phyloP scores from a whole-genome alignment of 2,888 invertebrate genomes.

The Danaus chrysippus region DNA sequence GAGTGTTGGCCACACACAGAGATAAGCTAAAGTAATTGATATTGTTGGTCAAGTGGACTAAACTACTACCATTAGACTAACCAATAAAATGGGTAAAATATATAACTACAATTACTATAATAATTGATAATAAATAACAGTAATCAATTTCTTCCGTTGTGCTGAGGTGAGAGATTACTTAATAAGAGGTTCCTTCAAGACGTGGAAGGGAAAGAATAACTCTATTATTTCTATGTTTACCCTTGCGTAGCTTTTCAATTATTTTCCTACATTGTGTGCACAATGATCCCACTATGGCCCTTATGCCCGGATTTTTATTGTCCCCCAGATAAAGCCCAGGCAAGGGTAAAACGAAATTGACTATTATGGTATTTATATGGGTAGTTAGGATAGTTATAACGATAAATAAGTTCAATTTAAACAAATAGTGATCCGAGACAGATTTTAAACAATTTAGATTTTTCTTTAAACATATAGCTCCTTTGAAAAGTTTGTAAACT shows the following conservation, averaged over 20 bases:
- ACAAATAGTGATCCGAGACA: neutral
- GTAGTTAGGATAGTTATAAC: constrained; percentile 22
- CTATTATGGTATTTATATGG: constrained; percentile 33
- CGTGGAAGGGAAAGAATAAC: constrained; percentile 2
- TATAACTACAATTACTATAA: neutral
- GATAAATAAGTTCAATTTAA: constrained; percentile 11
- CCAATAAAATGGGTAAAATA: neutral
- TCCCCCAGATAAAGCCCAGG: constrained; percentile 34
- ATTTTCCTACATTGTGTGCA: constrained; percentile 34
- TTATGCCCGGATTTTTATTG: constrained; percentile 35
- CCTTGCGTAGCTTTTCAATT: constrained; percentile 37
- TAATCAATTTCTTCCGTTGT: too few species aligned
- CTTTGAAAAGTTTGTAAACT: neutral
- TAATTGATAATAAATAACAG: too few species aligned
- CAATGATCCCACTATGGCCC: constrained; percentile 34
- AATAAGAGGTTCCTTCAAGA: neutral
- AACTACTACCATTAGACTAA: neutral
- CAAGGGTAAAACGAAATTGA: constrained; percentile 32
- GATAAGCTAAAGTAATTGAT: constrained; percentile 6
- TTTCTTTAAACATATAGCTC: neutral
- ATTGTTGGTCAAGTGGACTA: constrained; percentile 1
- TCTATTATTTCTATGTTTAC: constrained; percentile 28
- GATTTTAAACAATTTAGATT: neutral
- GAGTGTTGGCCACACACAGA: neutral
- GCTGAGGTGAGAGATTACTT: neutral